Conservation (phyloP, 2,888 invertebrate genomes). For the Nephrocerus scutellatus region DNA sequence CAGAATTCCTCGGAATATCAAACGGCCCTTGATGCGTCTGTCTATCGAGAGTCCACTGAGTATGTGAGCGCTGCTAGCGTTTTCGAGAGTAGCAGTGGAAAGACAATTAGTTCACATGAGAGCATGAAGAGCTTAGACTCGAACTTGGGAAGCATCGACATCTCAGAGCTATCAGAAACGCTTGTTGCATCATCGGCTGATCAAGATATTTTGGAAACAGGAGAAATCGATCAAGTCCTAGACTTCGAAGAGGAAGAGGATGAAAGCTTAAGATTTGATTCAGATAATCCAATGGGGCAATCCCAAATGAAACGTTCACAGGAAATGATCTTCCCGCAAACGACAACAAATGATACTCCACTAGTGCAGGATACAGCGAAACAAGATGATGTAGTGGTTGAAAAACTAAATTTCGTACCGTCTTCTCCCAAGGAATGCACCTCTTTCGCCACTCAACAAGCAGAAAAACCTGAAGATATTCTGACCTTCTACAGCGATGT, state of each 20-base stretch:
- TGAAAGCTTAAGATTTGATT: conserved; percentile 48
- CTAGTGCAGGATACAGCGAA: conserved; percentile 48
- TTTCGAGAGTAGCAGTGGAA: conserved; percentile 49
- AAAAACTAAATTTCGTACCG: no score
- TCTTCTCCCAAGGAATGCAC: conserved; percentile 15
- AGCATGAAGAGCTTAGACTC: conserved; percentile 87
- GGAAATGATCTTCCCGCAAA: conserved; percentile 84
- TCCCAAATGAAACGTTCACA: conserved; percentile 79
- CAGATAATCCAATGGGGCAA: conserved; percentile 53
- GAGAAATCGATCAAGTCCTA: conserved; percentile 53
- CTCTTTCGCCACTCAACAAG: conserved; percentile 12
- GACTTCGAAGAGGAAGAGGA: conserved; percentile 54
- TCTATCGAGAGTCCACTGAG: conserved; percentile 72
- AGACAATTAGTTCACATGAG: conserved; percentile 67
- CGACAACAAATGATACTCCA: no score
- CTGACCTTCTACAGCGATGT: conserved; percentile 35
- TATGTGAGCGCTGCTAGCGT: conserved; percentile 81
- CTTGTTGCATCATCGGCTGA: conserved; percentile 85
- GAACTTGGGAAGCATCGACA: conserved; percentile 79
- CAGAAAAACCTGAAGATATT: conserved; percentile 35
- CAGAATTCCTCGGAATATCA: conserved; percentile 80
- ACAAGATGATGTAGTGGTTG: no score
- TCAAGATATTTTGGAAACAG: conserved; percentile 45
- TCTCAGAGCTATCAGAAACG: conserved; percentile 89
- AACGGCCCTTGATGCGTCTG: conserved; percentile 71